These are phyloP conservation scores for Tetanocera ferruginea DNA, from an alignment of 2,888 invertebrate genomes.

Conservation along the genomic window DNA sequence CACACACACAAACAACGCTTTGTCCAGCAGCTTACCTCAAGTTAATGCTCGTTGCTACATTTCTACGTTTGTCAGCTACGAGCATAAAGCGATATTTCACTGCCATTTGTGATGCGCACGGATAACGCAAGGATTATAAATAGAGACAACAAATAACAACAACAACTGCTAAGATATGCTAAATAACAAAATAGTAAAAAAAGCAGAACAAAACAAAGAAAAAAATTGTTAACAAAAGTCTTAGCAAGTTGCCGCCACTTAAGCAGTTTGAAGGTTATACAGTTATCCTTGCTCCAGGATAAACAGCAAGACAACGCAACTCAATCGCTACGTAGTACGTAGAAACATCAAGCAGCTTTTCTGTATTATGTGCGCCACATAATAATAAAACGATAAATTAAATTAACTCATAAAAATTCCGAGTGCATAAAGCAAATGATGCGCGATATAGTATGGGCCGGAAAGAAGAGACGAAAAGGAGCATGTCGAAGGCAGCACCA, in stretches of 20 bases:
- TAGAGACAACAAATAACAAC: neutral
- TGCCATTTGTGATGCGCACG: neutral
- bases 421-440: conserved; percentile 62
- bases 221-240: too few relatives aligned
- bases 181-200: too few relatives aligned
- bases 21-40: neutral
- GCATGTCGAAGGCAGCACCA: neutral
- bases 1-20: neutral
- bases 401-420: conserved; percentile 70
- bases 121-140: neutral
- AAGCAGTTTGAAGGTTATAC: too few relatives aligned
- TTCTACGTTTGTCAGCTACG: neutral
- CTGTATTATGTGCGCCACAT: conserved; percentile 59
- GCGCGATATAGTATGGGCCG: neutral
- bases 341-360: conserved; percentile 6
- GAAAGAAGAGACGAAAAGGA: too few relatives aligned
- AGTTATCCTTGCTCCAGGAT: too few relatives aligned
- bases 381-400: conserved; percentile 70
- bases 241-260: too few relatives aligned
- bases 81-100: neutral
- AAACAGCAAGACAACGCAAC: too few relatives aligned
- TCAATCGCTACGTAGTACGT: too few relatives aligned
- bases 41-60: too few relatives aligned
- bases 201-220: too few relatives aligned
- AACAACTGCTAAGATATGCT: neutral